Conservation (phyloP, 2,113 vertebrate species). For the Melozone crissalis region DNA sequence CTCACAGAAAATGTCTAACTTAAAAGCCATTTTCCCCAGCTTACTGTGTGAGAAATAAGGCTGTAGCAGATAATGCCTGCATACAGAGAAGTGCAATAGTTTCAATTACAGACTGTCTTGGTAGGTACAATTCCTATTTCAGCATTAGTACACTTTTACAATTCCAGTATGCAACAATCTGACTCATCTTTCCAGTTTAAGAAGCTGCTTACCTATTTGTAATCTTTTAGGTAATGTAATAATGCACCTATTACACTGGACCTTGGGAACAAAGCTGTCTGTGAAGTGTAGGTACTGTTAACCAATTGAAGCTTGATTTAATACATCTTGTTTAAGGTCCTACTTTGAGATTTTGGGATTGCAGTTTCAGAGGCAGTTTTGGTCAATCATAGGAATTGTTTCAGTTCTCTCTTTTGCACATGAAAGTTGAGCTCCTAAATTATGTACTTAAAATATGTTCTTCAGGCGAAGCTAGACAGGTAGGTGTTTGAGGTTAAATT, state of each 20-base stretch:
- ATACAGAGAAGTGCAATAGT: not conserved
- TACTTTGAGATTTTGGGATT: not conserved
- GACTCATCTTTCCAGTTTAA: not conserved
- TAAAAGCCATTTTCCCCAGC: not conserved
- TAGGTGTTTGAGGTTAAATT: not conserved
- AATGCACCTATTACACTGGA: not conserved
- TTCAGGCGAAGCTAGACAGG: not conserved
- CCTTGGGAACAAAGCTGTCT: not conserved
- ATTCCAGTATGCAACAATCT: not conserved
- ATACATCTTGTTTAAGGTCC: not conserved
- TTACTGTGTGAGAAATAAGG: not conserved
- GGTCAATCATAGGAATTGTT: not conserved
- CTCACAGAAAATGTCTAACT: not conserved
- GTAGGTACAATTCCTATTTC: not conserved
- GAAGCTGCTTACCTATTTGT: not conserved
- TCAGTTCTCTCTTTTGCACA: not conserved
- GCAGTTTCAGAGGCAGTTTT: not conserved
- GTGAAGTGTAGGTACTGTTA: not conserved
- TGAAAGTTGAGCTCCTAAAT: not conserved
- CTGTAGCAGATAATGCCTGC: not conserved
- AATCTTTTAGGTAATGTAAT: not conserved
- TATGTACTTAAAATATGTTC: not conserved
- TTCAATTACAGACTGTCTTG: not conserved
- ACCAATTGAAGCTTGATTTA: not conserved
- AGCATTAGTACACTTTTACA: not conserved